Base-by-base conservation (phyloP, 2,888 invertebrate species). In the Nineta flava region DNA sequence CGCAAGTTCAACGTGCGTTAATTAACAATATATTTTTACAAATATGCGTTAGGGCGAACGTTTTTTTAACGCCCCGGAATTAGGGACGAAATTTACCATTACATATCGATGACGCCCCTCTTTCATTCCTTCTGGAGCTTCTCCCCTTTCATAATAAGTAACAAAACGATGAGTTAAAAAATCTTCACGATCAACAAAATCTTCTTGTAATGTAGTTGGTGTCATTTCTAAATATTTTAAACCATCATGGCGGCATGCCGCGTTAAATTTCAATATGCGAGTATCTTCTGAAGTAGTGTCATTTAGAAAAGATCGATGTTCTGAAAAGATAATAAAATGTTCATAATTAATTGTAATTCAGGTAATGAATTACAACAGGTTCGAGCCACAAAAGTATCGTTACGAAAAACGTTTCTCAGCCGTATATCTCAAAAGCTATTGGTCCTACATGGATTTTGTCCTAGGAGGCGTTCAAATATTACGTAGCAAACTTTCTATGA, bases 181-280 rank as follows among this genome's bases (percentile, higher is more conserved):
- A 55, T 85, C 82, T 16, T 67, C 63, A 9, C 82, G 71, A 12
- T 73, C 64, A 1, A 70, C 68, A 55, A 76, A 85, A 52, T 73
- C 62, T 54, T 82, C 76, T 2, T 69, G 67, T 47, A 82, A 69
- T 13, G 66, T 68, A 2, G 71, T 60, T 0, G 70, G 64, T 1
- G 72, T 66, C 55, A 79, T 71, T 54, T 74, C 72, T 2, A 84
- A 62, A 53, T 69, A 71, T 1, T 69, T 65, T 35, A 91, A 69
- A 3, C 85, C 83, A 61, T 92, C 90, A 6, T 80, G 62, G 2
- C 90, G 73, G 0, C 83, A 77, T 53, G 66, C 60, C 59, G 69
- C 57, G 58, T 74, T 77, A 63, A 74, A 79, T 51, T 68, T 62
- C 42, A 75, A 60, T 2, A 59, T 63, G 53, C 71, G 62, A 48